Evolutionary conservation across 2,797 vertebrate species (phyloP).

Genomic region (Eupleurogrammus muticus): DNA sequence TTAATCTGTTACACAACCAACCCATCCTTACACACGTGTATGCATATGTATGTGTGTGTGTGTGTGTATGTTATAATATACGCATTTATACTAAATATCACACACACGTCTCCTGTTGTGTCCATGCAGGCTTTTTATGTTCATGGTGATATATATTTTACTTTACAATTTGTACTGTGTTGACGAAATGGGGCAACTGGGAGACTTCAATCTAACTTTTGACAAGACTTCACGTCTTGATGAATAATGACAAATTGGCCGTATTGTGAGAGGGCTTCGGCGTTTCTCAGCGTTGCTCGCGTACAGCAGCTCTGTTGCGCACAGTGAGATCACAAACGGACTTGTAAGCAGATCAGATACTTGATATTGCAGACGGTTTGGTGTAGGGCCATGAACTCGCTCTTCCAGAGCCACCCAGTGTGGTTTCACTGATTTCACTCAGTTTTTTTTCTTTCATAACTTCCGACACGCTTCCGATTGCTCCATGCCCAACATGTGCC

Average conservation of each 20-base stretch:
- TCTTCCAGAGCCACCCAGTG: constrained; percentile 23
- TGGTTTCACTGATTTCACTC: constrained; percentile 33
- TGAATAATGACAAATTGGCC: constrained; percentile 54
- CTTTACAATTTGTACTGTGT: background rate
- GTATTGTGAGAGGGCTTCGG: constrained; percentile 51
- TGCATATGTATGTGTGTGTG: too few relatives aligned
- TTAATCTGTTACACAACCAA: too few relatives aligned
- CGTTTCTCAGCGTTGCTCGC: constrained; percentile 12
- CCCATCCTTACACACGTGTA: too few relatives aligned
- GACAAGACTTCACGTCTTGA: constrained; percentile 10
- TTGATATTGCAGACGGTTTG: constrained; percentile 43
- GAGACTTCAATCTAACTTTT: constrained; percentile 30
- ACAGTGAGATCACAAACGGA: constrained; percentile 47
- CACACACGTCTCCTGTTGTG: background rate
- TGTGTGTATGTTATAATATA: too few relatives aligned
- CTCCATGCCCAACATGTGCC: constrained; percentile 30
- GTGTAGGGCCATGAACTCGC: constrained; percentile 27
- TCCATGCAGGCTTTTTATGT: background rate
- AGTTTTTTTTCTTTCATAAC: constrained; percentile 52
- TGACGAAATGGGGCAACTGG: background rate
- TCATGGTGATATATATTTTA: background rate
- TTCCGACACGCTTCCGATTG: constrained; percentile 40
- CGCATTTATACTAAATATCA: background rate
- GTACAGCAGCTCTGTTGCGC: constrained; percentile 36
- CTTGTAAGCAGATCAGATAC: constrained; percentile 49